Conservation (phyloP, 1,140 invertebrate species). For the Pogonognathellus flavescens region DNA sequence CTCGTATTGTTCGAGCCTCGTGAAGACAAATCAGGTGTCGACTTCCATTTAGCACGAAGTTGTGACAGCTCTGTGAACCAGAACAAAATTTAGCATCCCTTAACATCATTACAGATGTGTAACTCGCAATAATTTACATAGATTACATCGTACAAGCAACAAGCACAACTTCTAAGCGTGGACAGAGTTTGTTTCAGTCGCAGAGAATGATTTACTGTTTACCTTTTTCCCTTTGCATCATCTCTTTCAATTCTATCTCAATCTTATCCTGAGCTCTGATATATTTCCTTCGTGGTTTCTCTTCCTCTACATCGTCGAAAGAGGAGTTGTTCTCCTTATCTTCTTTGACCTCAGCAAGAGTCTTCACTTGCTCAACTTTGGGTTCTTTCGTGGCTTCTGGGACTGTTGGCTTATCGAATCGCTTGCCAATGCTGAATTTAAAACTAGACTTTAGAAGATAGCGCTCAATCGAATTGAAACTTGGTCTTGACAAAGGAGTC, state of each 20-base stretch:
- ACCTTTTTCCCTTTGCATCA: slow-evolving; percentile 59
- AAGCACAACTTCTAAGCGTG: too few species aligned
- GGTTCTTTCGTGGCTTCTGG: not conserved
- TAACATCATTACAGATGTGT: not conserved
- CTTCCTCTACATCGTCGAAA: slow-evolving; percentile 52
- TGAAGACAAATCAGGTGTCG: slow-evolving; percentile 55
- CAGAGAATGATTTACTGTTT: not conserved
- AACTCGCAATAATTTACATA: slow-evolving; percentile 6
- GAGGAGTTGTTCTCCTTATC: slow-evolving; percentile 11
- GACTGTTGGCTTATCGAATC: not conserved
- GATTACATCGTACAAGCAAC: too few species aligned
- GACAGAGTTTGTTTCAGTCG: too few species aligned
- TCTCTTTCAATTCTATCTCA: slow-evolving; percentile 54
- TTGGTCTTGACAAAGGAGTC: slow-evolving; percentile 26
- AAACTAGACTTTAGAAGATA: slow-evolving; percentile 52
- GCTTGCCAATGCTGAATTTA: slow-evolving; percentile 50
- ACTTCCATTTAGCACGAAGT: slow-evolving; percentile 58
- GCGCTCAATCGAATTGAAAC: slow-evolving; percentile 55
- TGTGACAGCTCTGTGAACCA: slow-evolving; percentile 51
- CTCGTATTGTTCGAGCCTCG: slow-evolving; percentile 28
- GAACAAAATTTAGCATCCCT: not conserved
- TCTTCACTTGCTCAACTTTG: slow-evolving; percentile 41
- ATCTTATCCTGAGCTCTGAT: slow-evolving; percentile 61
- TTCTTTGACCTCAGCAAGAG: slow-evolving; percentile 3
- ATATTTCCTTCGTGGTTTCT: slow-evolving; percentile 58